Base-by-base conservation (phyloP, 2,797 vertebrate species). In the Parambassis ranga region DNA sequence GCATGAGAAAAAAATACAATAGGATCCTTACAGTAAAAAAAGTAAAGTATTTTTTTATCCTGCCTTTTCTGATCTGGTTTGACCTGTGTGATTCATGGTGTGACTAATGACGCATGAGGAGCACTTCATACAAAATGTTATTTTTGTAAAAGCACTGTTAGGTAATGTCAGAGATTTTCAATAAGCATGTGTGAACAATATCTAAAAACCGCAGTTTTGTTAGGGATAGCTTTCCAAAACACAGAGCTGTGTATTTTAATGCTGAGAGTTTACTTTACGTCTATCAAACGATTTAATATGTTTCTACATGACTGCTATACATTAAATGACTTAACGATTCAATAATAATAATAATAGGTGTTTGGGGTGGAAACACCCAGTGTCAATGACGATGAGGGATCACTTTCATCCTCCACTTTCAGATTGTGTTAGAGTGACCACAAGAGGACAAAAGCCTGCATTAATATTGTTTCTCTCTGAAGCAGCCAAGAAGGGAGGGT, bases 361-460 rank as follows among this genome's bases (percentile, higher is more conserved):
- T n/a, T n/a, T n/a, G n/a, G n/a, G n/a, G n/a, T n/a, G n/a, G n/a
- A n/a, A n/a, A n/a, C n/a, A n/a, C n/a, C n/a, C n/a, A n/a, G n/a
- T 30, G 46, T 56, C 58, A 14, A 7, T 19, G 71, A 69, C 66
- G 49, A 41, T 13, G 60, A 70, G 2, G 19, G 7, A 71, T 77
- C 52, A 27, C 52, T 75, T 64, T 68, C 61, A 77, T 81, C 64
- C 20, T 74, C 55, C 57, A 33, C 53, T 64, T 38, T 77, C 73
- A 85, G 31, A 65, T 44, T 83, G 87, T 89, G 87, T 88, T 86
- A 87, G 78, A 89, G 83, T 88, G 87, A 89, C 84, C 86, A 89
- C 87, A 82, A 87, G 84, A 89, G 87, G 87, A 89, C 84, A 81
- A 77, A 80, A 65, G 83, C 59, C 79, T 77, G 72, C 56, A 89